Conservation (phyloP, 1,140 invertebrate genomes). For the Lordiphosa collinella region DNA sequence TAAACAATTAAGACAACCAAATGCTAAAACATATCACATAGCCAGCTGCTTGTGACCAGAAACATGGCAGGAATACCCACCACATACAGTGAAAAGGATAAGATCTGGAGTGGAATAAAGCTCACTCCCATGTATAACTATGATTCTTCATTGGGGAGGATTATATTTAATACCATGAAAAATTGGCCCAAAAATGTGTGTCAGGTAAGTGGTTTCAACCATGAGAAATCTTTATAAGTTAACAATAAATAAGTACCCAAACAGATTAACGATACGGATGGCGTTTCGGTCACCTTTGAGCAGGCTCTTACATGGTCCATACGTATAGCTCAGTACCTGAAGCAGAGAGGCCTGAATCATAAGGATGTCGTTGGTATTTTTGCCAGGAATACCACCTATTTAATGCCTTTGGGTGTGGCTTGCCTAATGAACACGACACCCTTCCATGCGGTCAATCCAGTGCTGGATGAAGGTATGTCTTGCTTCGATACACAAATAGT, state of each 20-base stretch:
- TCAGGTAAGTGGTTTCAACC: slow-evolving; percentile 26
- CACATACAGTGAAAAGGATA: slow-evolving; percentile 59
- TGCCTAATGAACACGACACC: slow-evolving; percentile 66
- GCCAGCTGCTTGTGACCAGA: slow-evolving; percentile 38
- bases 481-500: neutral
- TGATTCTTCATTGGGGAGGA: slow-evolving; percentile 47
- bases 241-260: too few relatives aligned
- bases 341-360: slow-evolving; percentile 43
- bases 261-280: slow-evolving; percentile 55
- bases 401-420: slow-evolving; percentile 56
- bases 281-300: slow-evolving; percentile 43
- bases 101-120: slow-evolving; percentile 55
- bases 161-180: slow-evolving; percentile 52
- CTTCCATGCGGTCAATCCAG: slow-evolving; percentile 54
- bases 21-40: slow-evolving; percentile 3
- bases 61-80: slow-evolving; percentile 57
- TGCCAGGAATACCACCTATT: slow-evolving; percentile 60
- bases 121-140: slow-evolving; percentile 49
- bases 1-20: too few relatives aligned
- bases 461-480: slow-evolving; percentile 48
- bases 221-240: neutral
- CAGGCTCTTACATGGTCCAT: slow-evolving; percentile 57
- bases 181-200: slow-evolving; percentile 62
- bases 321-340: slow-evolving; percentile 59
- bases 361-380: slow-evolving; percentile 66